These are phyloP conservation scores for Anthophora plumipes DNA, from an alignment of 2,888 invertebrate genomes.

Conservation along the genomic window DNA sequence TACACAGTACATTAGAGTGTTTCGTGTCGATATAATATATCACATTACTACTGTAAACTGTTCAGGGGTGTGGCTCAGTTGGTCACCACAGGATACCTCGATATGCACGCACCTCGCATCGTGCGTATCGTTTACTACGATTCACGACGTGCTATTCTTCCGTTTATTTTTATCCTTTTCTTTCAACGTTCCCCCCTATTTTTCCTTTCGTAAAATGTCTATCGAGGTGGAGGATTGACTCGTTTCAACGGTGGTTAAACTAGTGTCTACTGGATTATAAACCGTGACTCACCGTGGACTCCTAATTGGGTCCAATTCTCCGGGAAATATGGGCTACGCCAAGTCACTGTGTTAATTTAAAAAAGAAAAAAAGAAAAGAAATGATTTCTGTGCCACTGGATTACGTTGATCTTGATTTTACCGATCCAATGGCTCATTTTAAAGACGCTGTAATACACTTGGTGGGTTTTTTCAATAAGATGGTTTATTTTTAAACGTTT, in stretches of 20 bases:
- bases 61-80: conserved; percentile 59
- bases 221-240: neutral
- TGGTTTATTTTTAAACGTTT: too few relatives aligned
- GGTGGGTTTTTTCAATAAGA: too few relatives aligned
- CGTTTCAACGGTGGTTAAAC: neutral
- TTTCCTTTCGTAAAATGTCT: neutral
- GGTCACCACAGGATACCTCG: conserved; percentile 48
- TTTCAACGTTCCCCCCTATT: too few relatives aligned
- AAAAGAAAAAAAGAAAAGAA: neutral
- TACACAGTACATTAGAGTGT: conserved; percentile 61
- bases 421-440: neutral
- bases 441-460: too few relatives aligned
- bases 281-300: neutral
- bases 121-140: conserved; percentile 37
- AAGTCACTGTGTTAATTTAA: neutral
- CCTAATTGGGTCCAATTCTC: neutral
- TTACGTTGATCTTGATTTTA: neutral
- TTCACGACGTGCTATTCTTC: conserved; percentile 2
- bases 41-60: conserved; percentile 67
- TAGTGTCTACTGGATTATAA: neutral
- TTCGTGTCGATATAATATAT: conserved; percentile 63
- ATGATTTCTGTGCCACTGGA: neutral
- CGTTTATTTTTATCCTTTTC: neutral
- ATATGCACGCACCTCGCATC: conserved; percentile 13
- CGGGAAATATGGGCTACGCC: neutral